Evolutionary conservation across 2,888 invertebrate genomes (phyloP), one percentile per base, ranked within the genome.

Genomic region (Meteorus cinctellus): DNA sequence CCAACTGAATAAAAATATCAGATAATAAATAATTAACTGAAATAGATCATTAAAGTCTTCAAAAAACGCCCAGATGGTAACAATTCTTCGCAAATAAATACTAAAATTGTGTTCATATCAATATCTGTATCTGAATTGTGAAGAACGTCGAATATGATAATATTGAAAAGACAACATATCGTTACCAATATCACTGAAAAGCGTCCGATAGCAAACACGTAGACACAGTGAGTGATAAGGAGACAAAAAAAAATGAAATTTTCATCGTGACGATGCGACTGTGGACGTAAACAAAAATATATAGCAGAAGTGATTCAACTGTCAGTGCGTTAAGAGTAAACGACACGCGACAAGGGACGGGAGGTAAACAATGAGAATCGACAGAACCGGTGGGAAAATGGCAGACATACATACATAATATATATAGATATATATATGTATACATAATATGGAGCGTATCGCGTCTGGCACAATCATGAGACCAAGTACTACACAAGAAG

Each of bases 241-340:
- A 4, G n/a, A 55, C 2, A n/a, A 48, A 48, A 4, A 5, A 6
- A 48, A 4, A 55, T 8, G 8, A 8, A 55, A 55, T 55, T 55
- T 19, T 55, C 55, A 55, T 55, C n/a, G 24, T 24, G 19, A 55
- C 55, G 29, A 71, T 31, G 62, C 29, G 34, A 36, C 24, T 41
- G 36, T 45, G 24, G 14, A 16, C 14, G 60, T 55, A 55, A 55
- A 55, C n/a, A 19, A 19, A 48, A 29, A 68, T 68, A 48, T 29
- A 68, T 48, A 68, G 68, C 31, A 48, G 51, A 31, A 29, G 48
- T 68, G 31, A 48, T 68, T 68, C 68, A 68, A 68, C 68, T 68
- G 68, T 51, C 68, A 27, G 51, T 29, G 48, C 45, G 48, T 12
- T 31, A 29, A 48, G 27, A 29, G 29, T 45, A 29, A 48, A 31